A percentile compares a stretch with the other conserved stretches of the same genome.
Evolutionary conservation across 2,888 invertebrate genomes (phyloP).

Genomic region (Eupithecia inturbata): DNA sequence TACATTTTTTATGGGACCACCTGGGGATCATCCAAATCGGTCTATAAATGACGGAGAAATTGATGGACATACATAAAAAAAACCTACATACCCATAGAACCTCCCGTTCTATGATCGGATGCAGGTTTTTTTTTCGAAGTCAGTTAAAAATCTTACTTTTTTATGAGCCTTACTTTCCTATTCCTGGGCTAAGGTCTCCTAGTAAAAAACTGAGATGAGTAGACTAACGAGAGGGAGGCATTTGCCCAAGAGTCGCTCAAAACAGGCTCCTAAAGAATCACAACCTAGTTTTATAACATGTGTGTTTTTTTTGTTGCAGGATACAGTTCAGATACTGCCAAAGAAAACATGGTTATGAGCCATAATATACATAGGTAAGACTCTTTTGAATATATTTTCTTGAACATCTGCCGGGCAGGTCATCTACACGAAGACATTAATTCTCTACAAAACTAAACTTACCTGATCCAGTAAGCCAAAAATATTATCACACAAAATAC

Average conservation of each 20-base stretch:
- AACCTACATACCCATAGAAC: no score
- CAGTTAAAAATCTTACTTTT: no score
- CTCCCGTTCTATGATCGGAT: no score
- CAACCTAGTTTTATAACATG: background rate
- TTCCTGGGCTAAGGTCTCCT: background rate
- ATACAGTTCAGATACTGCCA: constrained; percentile 70
- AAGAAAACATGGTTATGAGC: constrained; percentile 82
- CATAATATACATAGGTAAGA: constrained; percentile 78
- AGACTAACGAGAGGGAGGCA: background rate
- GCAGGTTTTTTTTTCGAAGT: no score
- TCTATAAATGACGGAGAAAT: no score
- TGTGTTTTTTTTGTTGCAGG: constrained; percentile 72
- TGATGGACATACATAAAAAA: no score
- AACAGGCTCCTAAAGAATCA: background rate
- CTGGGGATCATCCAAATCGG: no score
- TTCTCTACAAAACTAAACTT: background rate
- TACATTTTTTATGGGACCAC: no score
- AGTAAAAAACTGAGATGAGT: background rate
- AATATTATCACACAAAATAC: no score
- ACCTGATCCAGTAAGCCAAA: background rate
- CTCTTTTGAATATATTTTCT: background rate
- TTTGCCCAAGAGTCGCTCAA: background rate
- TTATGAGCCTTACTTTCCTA: no score
- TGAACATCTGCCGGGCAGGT: background rate
- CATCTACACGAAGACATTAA: background rate